Evolutionary conservation across 2,113 vertebrate species (phyloP), one percentile per base, ranked within the genome.

Genomic region (Leucosticte australis): DNA sequence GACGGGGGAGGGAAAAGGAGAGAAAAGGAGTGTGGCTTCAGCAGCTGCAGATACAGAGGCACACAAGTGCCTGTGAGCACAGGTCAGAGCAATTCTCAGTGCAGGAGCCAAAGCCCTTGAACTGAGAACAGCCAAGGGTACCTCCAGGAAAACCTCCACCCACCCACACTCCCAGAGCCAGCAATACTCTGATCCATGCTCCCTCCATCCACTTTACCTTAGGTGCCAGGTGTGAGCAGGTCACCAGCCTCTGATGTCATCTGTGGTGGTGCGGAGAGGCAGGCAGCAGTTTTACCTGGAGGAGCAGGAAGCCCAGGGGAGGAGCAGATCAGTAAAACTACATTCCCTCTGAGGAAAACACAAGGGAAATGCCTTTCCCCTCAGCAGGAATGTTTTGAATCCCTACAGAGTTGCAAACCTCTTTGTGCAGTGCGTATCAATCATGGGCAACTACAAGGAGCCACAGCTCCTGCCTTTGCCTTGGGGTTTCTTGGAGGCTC

Each of bases 231-330:
- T 84, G 95, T 1, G 94, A 95, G 68, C 97, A 98, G 70, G 60
- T 87, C 81, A 92, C 96, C 96, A 97, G 92, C 92, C 97, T 92
- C 94, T 91, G 77, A 94, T 96, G 84, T 97, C 97, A n/a, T 97
- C 98, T 81, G 86, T 96, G 59, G 89, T 83, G 80, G 49, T 26
- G 35, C 0, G 1, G 24, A 73, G 82, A 59, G 53, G 60, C 50
- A 62, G 77, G 73, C 75, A 74, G 70, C 71, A 37, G 41, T 19
- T 87, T 27, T 31, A 77, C 82, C 74, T 52, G 69, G 60, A 73
- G 69, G 27, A 82, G 52, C 62, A 67, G 50, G 41, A 89, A 78
- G 33, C 81, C 89, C 85, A 79, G 30, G 73, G 76, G 87, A 96
- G 46, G 55, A 81, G 50, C 56, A 78, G 37, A 67, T 74, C 37